These are phyloP conservation scores for Drosophila azteca DNA, from an alignment of 1,140 invertebrate genomes.

Conservation along the genomic window DNA sequence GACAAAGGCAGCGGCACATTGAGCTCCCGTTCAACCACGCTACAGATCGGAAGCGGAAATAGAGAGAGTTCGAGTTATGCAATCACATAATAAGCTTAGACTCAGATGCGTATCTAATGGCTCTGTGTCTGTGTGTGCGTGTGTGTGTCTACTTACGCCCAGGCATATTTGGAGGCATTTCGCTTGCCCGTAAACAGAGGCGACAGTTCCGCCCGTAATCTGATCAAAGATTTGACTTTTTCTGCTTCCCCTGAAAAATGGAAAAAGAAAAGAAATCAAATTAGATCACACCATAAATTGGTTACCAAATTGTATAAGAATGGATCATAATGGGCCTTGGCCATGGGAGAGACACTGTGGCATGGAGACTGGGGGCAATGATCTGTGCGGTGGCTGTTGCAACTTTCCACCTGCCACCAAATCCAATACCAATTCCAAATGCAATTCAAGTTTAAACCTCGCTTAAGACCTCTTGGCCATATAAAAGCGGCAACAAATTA, in stretches of 20 bases:
- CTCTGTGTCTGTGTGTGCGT: no score
- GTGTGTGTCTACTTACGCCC: slow-evolving; percentile 79
- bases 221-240: slow-evolving; percentile 84
- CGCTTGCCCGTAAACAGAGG: slow-evolving; percentile 83
- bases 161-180: slow-evolving; percentile 84
- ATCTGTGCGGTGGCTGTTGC: slow-evolving; percentile 27
- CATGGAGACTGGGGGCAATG: slow-evolving; percentile 35
- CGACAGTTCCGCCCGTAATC: slow-evolving; percentile 83
- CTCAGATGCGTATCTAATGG: neutral
- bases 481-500: slow-evolving; percentile 57
- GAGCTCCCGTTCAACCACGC: slow-evolving; percentile 82
- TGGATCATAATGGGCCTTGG: neutral
- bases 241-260: slow-evolving; percentile 83
- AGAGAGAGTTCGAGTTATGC: slow-evolving; percentile 14
- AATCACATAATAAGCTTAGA: slow-evolving; percentile 5
- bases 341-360: no score
- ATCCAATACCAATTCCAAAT: slow-evolving; percentile 12
- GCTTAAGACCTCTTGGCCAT: slow-evolving; percentile 62
- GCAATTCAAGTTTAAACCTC: slow-evolving; percentile 71
- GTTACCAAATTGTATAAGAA: slow-evolving; percentile 35
- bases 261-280: slow-evolving; percentile 17
- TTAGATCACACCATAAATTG: slow-evolving; percentile 23
- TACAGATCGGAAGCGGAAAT: slow-evolving; percentile 11
- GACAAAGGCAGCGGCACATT: slow-evolving; percentile 83
- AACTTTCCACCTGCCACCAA: slow-evolving; percentile 60